Percentiles rank a stretch among this genome's conserved stretches.
These are phyloP conservation scores for Harmothoe impar DNA, from an alignment of 2,888 invertebrate species.

Conservation along the genomic window DNA sequence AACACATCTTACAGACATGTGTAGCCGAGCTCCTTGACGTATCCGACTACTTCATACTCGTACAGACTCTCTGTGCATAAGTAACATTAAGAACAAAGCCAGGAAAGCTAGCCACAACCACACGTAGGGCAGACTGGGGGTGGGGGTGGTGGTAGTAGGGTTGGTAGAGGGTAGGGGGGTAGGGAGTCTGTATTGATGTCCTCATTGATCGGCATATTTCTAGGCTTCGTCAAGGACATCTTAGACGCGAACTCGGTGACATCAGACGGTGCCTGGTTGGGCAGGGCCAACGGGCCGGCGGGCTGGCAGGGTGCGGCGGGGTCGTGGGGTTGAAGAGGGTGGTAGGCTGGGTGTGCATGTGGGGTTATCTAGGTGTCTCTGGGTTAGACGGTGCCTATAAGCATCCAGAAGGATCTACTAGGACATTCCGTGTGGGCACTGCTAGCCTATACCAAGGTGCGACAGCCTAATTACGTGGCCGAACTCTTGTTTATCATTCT, in stretches of 20 bases:
- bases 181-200: slow-evolving; percentile 80
- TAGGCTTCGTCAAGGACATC: slow-evolving; percentile 49
- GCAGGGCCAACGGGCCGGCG: background rate
- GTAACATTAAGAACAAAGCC: slow-evolving; percentile 19
- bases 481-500: no score
- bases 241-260: slow-evolving; percentile 12
- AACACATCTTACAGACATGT: background rate
- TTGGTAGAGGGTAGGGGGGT: background rate
- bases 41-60: background rate
- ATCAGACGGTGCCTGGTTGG: slow-evolving; percentile 5
- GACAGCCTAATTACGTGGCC: no score
- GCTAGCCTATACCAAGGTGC: no score
- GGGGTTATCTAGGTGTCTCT: background rate
- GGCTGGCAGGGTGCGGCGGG: background rate
- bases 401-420: no score
- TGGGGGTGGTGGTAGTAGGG: background rate
- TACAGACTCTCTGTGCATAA: slow-evolving; percentile 9
- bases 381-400: no score
- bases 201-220: slow-evolving; percentile 56
- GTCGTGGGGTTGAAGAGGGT: background rate
- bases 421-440: no score
- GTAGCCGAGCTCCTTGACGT: background rate
- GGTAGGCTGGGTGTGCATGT: background rate
- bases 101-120: background rate
- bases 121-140: background rate